Percentiles rank a stretch among this genome's conserved stretches.
These are phyloP conservation scores for Phyllotreta striolata DNA, from an alignment of 2,888 invertebrate genomes.

Conservation along the genomic window DNA sequence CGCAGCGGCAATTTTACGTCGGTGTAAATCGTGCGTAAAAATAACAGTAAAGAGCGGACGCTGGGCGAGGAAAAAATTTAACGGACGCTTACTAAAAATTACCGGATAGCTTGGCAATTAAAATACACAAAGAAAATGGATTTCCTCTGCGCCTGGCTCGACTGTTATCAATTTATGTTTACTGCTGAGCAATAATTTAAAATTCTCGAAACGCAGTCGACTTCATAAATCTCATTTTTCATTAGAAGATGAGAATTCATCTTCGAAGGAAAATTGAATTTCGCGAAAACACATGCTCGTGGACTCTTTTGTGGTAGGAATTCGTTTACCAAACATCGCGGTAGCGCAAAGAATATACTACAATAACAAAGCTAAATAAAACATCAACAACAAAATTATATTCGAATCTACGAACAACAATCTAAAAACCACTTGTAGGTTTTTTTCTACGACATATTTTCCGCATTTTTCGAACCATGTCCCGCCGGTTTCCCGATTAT, in stretches of 20 bases:
- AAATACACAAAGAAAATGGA: too few relatives aligned
- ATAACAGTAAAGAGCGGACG: conserved; percentile 11
- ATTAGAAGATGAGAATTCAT: conserved; percentile 24
- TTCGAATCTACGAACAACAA: too few relatives aligned
- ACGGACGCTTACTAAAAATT: neutral
- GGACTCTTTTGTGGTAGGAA: conserved; percentile 2
- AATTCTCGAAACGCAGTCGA: conserved; percentile 25
- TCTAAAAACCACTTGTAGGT: too few relatives aligned
- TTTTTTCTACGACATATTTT: too few relatives aligned
- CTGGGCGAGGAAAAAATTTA: conserved; percentile 9
- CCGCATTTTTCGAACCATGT: neutral
- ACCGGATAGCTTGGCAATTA: too few relatives aligned
- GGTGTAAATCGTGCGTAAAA: conserved; percentile 24
- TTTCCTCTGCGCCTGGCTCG: neutral
- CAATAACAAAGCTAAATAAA: too few relatives aligned
- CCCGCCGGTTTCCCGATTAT: conserved; percentile 13
- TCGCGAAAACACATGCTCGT: conserved; percentile 24
- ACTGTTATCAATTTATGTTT: conserved; percentile 26
- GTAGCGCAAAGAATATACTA: too few relatives aligned
- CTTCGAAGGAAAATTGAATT: conserved; percentile 25
- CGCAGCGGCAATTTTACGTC: conserved; percentile 21
- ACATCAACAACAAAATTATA: too few relatives aligned
- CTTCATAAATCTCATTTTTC: conserved; percentile 31
- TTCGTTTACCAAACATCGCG: neutral
- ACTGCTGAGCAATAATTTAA: conserved; percentile 20